phyloP scores from a whole-genome alignment of 1,140 invertebrate genomes.

The Teleogryllus occipitalis region DNA sequence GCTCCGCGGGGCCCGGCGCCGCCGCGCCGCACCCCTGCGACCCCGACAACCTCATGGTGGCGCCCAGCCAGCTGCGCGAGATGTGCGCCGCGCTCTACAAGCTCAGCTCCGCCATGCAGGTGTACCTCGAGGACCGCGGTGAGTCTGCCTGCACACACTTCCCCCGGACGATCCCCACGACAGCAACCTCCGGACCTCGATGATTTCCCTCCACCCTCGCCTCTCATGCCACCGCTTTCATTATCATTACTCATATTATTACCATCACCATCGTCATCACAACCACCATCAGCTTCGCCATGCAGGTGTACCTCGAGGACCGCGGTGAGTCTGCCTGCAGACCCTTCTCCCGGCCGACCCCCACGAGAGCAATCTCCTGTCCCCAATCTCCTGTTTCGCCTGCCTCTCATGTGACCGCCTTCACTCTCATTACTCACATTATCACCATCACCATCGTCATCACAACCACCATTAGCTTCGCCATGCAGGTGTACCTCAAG shows the following conservation, averaged over 20 bases:
- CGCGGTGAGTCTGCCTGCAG: slow-evolving; percentile 30
- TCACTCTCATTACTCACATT: too few relatives aligned
- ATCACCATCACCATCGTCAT: too few relatives aligned
- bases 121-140: slow-evolving; percentile 43
- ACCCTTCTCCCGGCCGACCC: too few relatives aligned
- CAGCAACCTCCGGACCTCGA: too few relatives aligned
- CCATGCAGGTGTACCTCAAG: slow-evolving; percentile 44
- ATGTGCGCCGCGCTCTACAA: slow-evolving; percentile 44
- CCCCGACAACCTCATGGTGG: slow-evolving; percentile 41
- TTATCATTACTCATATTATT: too few relatives aligned
- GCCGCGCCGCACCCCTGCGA: slow-evolving; percentile 44
- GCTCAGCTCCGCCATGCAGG: slow-evolving; percentile 42
- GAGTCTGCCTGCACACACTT: not conserved
- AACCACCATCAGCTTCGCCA: slow-evolving; percentile 38
- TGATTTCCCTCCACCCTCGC: too few relatives aligned
- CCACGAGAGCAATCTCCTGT: too few relatives aligned
- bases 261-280: too few relatives aligned
- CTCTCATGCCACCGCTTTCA: too few relatives aligned
- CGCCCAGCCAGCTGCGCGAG: slow-evolving; percentile 44
- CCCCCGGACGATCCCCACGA: too few relatives aligned
- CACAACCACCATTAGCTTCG: slow-evolving; percentile 35
- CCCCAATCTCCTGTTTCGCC: too few relatives aligned
- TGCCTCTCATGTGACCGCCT: too few relatives aligned
- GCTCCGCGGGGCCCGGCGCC: slow-evolving; percentile 29
- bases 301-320: slow-evolving; percentile 44